Evolutionary conservation across 2,888 invertebrate species (phyloP).

Genomic region (Drosophila bunnanda): DNA sequence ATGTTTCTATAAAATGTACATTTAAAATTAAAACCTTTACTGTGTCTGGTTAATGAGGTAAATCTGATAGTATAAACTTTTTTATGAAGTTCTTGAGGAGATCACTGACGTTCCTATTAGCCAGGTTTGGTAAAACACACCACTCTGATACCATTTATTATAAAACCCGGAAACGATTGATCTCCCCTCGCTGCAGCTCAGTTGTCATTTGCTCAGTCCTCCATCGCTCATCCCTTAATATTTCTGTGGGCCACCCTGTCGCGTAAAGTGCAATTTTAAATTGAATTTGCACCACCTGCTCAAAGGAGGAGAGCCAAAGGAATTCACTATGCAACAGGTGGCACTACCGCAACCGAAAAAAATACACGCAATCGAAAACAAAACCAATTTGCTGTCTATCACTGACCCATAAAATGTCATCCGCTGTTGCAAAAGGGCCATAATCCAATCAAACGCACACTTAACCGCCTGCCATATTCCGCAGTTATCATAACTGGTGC

Average conservation of each 20-base stretch:
- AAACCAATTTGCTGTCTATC: constrained; percentile 40
- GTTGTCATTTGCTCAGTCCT: neutral
- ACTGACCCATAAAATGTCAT: constrained; percentile 51
- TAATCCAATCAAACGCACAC: constrained; percentile 67
- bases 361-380: constrained; percentile 19
- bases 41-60: neutral
- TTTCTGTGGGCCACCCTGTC: constrained; percentile 18
- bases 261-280: constrained; percentile 64
- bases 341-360: constrained; percentile 23
- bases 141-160: too few relatives aligned
- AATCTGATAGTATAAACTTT: neutral
- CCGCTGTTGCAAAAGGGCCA: constrained; percentile 36
- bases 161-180: neutral
- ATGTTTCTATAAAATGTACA: neutral
- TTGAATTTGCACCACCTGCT: constrained; percentile 70
- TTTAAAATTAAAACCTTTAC: neutral
- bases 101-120: neutral
- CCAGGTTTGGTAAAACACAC: neutral
- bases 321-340: constrained; percentile 67
- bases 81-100: neutral
- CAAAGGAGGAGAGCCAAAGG: constrained; percentile 23
- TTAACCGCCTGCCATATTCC: constrained; percentile 50
- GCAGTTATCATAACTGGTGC: constrained; percentile 21
- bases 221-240: neutral
- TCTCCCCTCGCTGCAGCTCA: constrained; percentile 15